Conservation (phyloP, 2,888 invertebrate species). For the Ferdinandea cuprea region DNA sequence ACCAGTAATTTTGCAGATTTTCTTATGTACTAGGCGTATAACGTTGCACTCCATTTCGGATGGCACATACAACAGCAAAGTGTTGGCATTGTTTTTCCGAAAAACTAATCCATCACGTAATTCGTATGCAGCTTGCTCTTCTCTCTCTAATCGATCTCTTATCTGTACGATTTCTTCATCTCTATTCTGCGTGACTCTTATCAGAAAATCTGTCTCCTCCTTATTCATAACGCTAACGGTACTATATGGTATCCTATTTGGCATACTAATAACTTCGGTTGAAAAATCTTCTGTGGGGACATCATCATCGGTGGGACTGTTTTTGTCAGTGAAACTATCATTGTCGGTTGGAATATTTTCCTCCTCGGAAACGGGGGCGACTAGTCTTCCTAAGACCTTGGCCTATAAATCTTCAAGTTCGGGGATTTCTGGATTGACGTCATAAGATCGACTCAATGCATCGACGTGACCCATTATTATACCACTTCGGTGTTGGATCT, state of each 20-base stretch:
- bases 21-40: constrained; percentile 76
- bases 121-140: constrained; percentile 52
- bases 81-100: constrained; percentile 27
- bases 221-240: constrained; percentile 42
- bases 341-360: constrained; percentile 9
- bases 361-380: constrained; percentile 13
- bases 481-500: constrained; percentile 46
- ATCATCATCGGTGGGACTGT: not conserved
- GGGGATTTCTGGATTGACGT: constrained; percentile 8
- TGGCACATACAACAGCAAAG: constrained; percentile 72
- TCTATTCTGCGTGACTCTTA: constrained; percentile 61
- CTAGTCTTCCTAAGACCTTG: constrained; percentile 15
- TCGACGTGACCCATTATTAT: constrained; percentile 50
- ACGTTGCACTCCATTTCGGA: too few relatives aligned
- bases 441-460: constrained; percentile 15
- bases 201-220: constrained; percentile 53
- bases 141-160: constrained; percentile 63
- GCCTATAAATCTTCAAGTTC: constrained; percentile 35
- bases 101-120: constrained; percentile 67
- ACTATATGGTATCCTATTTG: constrained; percentile 39
- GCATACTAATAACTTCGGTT: constrained; percentile 26
- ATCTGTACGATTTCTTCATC: constrained; percentile 75
- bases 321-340: not conserved
- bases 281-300: not conserved
- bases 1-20: constrained; percentile 78